Base-by-base conservation (phyloP, 2,113 vertebrate genomes). In the Neofelis nebulosa region DNA sequence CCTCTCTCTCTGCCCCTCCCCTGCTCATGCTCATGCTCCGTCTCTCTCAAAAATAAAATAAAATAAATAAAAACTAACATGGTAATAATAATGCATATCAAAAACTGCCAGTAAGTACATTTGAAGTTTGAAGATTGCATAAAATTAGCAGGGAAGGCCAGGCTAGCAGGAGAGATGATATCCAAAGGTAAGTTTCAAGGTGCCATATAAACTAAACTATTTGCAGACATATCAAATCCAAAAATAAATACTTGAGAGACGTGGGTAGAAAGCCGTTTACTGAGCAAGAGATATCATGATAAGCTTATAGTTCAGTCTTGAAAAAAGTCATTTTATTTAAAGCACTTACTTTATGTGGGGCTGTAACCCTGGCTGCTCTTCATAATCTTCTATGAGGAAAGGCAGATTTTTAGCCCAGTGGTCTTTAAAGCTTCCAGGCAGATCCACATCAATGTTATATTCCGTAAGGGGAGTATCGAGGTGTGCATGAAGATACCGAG, bases 361-460 rank as follows among this genome's bases (percentile, higher is more conserved):
- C 87, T 99, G 99, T 79, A 99, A 98, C 12, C 99, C 99, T 1
- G 99, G 99, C 98, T 99, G 99, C 45, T 99, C 99, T 95, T 99
- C 99, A n/a, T 99, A 99, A 86, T 99, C 99, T 63, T 99, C 99
- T 94, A 99, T 99, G 73, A 99, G 99, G 97, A 99, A 99, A 76
- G 99, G 99, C 79, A 99, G 99, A 95, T 99, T 99, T 97, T 99
- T 99, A 65, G 99, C 99, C 99, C 99, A 99, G 98, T 99, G 99
- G 95, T 99, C 99, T 98, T 99, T 99, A 96, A 99, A 99, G 98
- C 99, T 99, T 84, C 99, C 99, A 0, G 99, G 99, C 94, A 99
- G 99, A 97, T 99, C 99, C 95, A 90, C 94, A 94, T 99, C 99
- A 91, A 99, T 98, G 79, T 99, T 99, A 97, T 99, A 99, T 68